Evolutionary conservation across 2,888 invertebrate genomes (phyloP), one percentile per base, ranked within the genome.

Genomic region (Zeuzera pyrina): DNA sequence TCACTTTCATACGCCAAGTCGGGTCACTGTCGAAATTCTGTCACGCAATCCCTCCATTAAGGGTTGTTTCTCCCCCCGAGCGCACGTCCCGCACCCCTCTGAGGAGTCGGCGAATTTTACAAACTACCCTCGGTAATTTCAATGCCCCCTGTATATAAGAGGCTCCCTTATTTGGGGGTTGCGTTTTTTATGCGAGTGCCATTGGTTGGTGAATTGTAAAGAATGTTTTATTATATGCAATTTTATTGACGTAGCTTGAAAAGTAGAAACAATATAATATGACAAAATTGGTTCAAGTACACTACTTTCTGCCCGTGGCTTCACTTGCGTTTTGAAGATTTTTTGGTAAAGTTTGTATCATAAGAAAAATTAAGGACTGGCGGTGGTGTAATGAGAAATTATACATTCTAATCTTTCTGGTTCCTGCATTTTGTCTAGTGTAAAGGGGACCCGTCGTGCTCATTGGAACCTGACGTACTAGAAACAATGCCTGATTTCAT

Each of bases 31-130:
- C 81, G 73, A 81, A 81, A 81, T 78, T 73, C 71, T 74, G 81
- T 77, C 84, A 84, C 84, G 84, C 84, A 67, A 84, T 81, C 51
- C 68, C 57, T 66, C 84, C 81, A 84, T 84, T 84, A 84, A 65
- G 78, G 76, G 72, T 71, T 66, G 77, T 71, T 68, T 59, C 55
- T 49, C 50, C 47, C 38, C 48, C 30, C 39, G 39, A 51, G 42
- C 40, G 33, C 39, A 32, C 32, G 39, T 45, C 42, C 48, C 50
- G 48, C 49, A 12, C 31, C n/a, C 10, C 45, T 37, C 52, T 47
- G 55, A 59, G 56, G 59, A 65, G 64, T 61, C 74, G 72, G 78
- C 77, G 63, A 83, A 78, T 77, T 81, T 78, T 63, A 74, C 67
- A 73, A 74, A 72, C 77, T 74, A 72, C 78, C 77, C 73, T 60